Evolutionary conservation across 2,797 vertebrate species (phyloP).

Genomic region (Toxotes lorentzi): DNA sequence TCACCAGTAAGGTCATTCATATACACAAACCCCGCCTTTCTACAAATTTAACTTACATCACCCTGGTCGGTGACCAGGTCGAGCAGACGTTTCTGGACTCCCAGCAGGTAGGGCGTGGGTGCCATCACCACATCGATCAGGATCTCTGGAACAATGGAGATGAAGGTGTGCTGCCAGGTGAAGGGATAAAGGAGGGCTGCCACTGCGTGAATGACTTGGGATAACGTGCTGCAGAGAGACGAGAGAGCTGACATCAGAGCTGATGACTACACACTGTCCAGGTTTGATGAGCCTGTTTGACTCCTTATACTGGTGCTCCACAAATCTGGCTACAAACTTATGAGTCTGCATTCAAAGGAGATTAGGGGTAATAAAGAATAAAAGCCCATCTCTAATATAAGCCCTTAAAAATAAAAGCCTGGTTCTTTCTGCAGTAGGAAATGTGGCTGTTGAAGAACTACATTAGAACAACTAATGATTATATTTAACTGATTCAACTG

Average conservation of each 20-base stretch:
- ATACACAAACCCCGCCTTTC: background rate
- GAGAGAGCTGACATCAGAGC: constrained; percentile 9
- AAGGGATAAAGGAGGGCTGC: constrained; percentile 96
- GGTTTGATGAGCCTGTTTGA: background rate
- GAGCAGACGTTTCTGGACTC: constrained; percentile 89
- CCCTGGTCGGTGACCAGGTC: constrained; percentile 87
- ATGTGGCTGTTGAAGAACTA: too few relatives aligned
- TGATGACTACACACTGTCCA: background rate
- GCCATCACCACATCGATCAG: constrained; percentile 94
- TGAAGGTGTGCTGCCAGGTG: constrained; percentile 97
- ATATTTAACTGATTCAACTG: too few relatives aligned
- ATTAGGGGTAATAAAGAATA: too few relatives aligned
- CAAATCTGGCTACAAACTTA: background rate
- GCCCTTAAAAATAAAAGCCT: too few relatives aligned
- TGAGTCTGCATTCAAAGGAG: too few relatives aligned
- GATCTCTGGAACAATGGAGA: constrained; percentile 93
- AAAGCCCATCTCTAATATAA: too few relatives aligned
- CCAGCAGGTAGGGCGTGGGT: constrained; percentile 95
- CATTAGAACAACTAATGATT: too few relatives aligned
- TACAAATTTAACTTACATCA: constrained; percentile 75
- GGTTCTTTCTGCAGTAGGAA: too few relatives aligned
- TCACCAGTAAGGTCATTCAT: background rate
- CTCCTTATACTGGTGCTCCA: background rate
- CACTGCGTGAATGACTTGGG: constrained; percentile 93
- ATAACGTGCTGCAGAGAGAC: constrained; percentile 87